Base-by-base conservation (phyloP, 1,140 invertebrate genomes). In the Trichonephila clavipes region DNA sequence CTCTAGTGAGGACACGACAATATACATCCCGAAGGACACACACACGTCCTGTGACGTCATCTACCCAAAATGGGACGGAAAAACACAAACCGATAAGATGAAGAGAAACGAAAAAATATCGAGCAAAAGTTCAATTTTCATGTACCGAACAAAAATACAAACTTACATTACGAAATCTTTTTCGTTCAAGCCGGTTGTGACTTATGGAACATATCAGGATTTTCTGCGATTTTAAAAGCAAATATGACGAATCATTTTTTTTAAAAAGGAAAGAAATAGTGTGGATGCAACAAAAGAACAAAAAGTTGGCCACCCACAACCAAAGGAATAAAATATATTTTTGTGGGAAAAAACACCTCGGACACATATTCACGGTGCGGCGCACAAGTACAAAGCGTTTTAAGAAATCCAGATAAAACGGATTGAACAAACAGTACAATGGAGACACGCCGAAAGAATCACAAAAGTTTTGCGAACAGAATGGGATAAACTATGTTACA, bases 401-500 rank as follows among this genome's bases (percentile, higher is more conserved):
- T 58, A 34, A 77, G 62, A 86, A 51, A 28, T 59, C 58, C 24
- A 58, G 85, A 86, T 86, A 86, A 51, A 51, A 59, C 62, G 58
- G 85, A 64, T n/a, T 51, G 51, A 59, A 85, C 51, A 59, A 51
- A 85, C 82, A 12, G 44, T 24, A 86, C 85, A 86, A 86, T 86
- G 24, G 85, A 59, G 61, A 28, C 34, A 21, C 51, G 3, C 64
- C 24, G 21, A 88, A 88, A 34, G 86, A 44, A 34, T 34, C 83
- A 59, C 83, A 59, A 61, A 40, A 59, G 83, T 85, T 21, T 85
- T 59, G 14, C n/a, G 58, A n/a, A 64, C 59, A 51, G 64, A 89
- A 89, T 89, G 61, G 62, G 61, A 72, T n/a, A 59, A 86, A 86
- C 85, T 86, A 28, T 87, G 66, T 72, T 89, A 89, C 87, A 89